A percentile compares a stretch with the other conserved stretches of the same genome.
Conservation (phyloP, 2,888 invertebrate genomes). For the Cosmia pyralina region DNA sequence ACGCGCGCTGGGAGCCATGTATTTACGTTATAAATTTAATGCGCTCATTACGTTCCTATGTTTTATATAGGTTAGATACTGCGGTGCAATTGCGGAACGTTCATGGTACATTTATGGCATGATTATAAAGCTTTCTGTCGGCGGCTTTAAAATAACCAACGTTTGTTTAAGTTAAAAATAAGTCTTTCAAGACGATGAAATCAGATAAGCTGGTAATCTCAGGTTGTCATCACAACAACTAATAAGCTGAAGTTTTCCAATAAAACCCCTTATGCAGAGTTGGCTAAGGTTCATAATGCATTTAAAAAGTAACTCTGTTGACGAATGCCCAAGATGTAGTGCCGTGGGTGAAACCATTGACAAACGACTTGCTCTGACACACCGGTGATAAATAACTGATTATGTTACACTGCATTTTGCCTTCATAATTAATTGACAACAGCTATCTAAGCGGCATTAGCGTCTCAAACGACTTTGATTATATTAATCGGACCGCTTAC, state of each 20-base stretch:
- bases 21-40: conserved; percentile 76
- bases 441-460: conserved; percentile 82
- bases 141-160: conserved; percentile 65
- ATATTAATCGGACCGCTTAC: conserved; percentile 70
- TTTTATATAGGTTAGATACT: conserved; percentile 66
- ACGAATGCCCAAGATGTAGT: conserved; percentile 83
- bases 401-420: conserved; percentile 88
- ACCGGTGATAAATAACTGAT: conserved; percentile 89
- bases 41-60: conserved; percentile 71
- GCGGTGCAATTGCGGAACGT: conserved; percentile 64
- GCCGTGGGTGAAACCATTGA: conserved; percentile 88
- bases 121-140: conserved; percentile 62
- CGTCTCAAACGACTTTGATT: conserved; percentile 74
- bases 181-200: conserved; percentile 82
- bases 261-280: conserved; percentile 72
- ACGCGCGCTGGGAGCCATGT: conserved; percentile 67
- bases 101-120: conserved; percentile 63
- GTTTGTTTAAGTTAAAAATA: conserved; percentile 80
- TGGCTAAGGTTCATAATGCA: conserved; percentile 78
- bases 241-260: conserved; percentile 74
- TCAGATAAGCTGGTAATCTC: conserved; percentile 85
- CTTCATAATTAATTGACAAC: conserved; percentile 87
- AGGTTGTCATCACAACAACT: conserved; percentile 84
- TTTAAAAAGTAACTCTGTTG: conserved; percentile 70
- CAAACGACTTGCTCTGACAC: conserved; percentile 88